A percentile compares a stretch with the other conserved stretches of the same genome.
phyloP scores from a whole-genome alignment of 2,888 invertebrate genomes.

The Pristionchus exspectatus region DNA sequence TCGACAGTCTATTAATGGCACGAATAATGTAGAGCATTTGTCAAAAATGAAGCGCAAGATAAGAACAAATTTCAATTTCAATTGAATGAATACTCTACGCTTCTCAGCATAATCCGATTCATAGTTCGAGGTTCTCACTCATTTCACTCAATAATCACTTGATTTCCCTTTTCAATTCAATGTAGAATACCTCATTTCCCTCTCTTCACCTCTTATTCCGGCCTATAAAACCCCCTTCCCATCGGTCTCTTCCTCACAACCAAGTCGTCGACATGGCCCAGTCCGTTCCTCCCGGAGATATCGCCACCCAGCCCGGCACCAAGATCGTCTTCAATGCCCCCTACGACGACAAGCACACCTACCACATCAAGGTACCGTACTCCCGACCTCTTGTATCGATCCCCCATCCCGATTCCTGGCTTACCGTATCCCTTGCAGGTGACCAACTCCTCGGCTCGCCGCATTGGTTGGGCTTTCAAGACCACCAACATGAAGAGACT shows the following conservation, averaged over 20 bases:
- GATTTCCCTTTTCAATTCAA: no score
- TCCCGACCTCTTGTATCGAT: no score
- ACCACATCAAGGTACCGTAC: slow-evolving; percentile 33
- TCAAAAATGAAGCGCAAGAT: no score
- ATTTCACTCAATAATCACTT: no score
- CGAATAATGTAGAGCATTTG: no score
- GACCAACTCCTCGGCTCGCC: background rate
- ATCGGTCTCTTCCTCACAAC: slow-evolving; percentile 1
- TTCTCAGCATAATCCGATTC: background rate
- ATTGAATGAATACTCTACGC: no score
- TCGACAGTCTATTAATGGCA: background rate
- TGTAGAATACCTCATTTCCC: background rate
- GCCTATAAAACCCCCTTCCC: background rate
- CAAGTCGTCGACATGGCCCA: slow-evolving; percentile 34
- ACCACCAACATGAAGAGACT: background rate
- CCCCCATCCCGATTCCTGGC: no score
- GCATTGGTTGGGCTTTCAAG: background rate
- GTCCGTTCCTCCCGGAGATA: slow-evolving; percentile 40
- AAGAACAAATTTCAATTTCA: no score
- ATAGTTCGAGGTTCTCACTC: background rate
- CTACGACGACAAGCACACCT: slow-evolving; percentile 41
- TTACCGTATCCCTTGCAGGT: no score
- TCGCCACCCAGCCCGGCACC: slow-evolving; percentile 24
- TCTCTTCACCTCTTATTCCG: background rate
- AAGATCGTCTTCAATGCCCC: slow-evolving; percentile 47